phyloP scores from a whole-genome alignment of 2,888 invertebrate genomes.

The Unio delphinus region DNA sequence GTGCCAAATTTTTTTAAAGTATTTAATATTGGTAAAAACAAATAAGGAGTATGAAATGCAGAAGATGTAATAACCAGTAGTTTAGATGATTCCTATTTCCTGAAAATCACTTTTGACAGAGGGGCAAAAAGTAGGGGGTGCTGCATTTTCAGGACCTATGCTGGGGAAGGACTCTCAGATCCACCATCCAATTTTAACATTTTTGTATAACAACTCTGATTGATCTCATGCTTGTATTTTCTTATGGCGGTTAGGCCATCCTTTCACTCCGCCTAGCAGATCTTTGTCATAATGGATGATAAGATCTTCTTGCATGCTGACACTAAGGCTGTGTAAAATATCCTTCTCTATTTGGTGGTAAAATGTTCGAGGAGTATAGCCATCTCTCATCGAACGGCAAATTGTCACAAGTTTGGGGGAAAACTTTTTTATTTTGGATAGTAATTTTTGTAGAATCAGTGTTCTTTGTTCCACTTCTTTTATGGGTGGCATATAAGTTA shows the following conservation, averaged over 20 bases:
- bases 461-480: slow-evolving; percentile 37
- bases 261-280: slow-evolving; percentile 55
- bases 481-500: slow-evolving; percentile 38
- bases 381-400: slow-evolving; percentile 63
- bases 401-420: slow-evolving; percentile 51
- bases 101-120: no score
- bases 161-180: no score
- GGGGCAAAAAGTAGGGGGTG: no score
- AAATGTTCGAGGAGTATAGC: slow-evolving; percentile 59
- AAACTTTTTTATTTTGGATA: slow-evolving; percentile 25
- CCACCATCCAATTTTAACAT: no score
- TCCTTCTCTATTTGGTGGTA: slow-evolving; percentile 50
- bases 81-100: no score
- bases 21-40: no score
- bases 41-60: no score
- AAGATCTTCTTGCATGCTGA: slow-evolving; percentile 20
- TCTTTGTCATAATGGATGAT: slow-evolving; percentile 53
- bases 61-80: no score
- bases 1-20: no score
- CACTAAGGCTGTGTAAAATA: slow-evolving; percentile 35
- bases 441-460: slow-evolving; percentile 25
- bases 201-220: no score
- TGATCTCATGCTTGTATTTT: neutral
- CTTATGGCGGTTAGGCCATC: slow-evolving; percentile 45
- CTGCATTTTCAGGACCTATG: no score